Conservation (phyloP, 1,140 invertebrate species). For the Cyclargus thomasi region DNA sequence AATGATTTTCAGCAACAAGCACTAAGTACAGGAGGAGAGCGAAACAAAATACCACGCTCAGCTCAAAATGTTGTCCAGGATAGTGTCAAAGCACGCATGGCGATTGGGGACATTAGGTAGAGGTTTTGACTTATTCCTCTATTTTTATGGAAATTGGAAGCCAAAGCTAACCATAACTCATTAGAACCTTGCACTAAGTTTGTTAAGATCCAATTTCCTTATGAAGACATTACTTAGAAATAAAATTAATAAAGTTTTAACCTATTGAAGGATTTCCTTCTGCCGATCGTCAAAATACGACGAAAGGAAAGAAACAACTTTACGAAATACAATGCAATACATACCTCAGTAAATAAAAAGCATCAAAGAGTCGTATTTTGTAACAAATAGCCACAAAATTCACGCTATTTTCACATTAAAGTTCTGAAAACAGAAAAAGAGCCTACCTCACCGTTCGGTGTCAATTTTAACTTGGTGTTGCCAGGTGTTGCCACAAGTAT, state of each 20-base stretch:
- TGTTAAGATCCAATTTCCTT: neutral
- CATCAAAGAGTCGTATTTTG: slow-evolving; percentile 63
- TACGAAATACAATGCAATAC: slow-evolving; percentile 22
- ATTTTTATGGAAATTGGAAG: neutral
- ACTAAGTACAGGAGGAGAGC: neutral
- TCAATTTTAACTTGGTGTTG: slow-evolving; percentile 58
- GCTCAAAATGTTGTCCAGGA: slow-evolving; percentile 18
- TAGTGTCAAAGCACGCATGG: slow-evolving; percentile 62
- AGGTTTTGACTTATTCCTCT: neutral
- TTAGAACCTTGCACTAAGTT: neutral
- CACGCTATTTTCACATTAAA: slow-evolving; percentile 69
- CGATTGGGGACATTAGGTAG: slow-evolving; percentile 31
- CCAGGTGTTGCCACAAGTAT: slow-evolving; percentile 18
- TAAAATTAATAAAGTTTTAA: slow-evolving; percentile 54
- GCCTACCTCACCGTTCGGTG: slow-evolving; percentile 73
- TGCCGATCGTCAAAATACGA: slow-evolving; percentile 61
- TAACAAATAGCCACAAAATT: slow-evolving; percentile 58
- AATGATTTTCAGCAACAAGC: neutral
- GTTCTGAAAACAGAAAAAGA: slow-evolving; percentile 75
- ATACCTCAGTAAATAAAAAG: slow-evolving; percentile 71
- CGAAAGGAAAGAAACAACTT: slow-evolving; percentile 10
- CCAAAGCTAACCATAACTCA: neutral
- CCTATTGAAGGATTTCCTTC: slow-evolving; percentile 54
- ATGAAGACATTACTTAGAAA: slow-evolving; percentile 25
- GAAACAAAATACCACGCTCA: slow-evolving; percentile 17